Evolutionary conservation across 2,888 invertebrate genomes (phyloP), one percentile per base, ranked within the genome.

Genomic region (Polymixis lichenea): DNA sequence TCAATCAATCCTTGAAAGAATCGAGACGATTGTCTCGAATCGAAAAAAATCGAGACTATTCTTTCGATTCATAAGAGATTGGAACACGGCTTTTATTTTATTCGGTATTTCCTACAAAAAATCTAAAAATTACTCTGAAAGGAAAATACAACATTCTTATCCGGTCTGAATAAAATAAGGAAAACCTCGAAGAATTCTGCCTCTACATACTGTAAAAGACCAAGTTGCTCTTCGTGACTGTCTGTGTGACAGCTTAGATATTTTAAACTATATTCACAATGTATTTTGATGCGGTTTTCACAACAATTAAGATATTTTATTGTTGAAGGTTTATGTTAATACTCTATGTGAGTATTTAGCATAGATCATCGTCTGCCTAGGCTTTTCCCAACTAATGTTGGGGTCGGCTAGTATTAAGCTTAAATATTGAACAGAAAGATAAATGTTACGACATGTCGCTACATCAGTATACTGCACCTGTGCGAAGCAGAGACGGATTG

Each of bases 1-100:
- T 78, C 82, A 82, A 81, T 78, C 81, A 78, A 60, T 38, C 60
- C 46, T 15, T n/a, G 53, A 46, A 64, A 53, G 51, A 60, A 53
- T 55, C 4, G 53, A 66, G 28, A 38, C 38, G 19, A 55, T 53
- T 49, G 46, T 55, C 6, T 53, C 8, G 64, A 60, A n/a, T 32
- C 28, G 13, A 46, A 62, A 53, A 53, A 62, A 64, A 58, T n/a
- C n/a, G 17, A 28, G 64, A 55, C 32, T 2, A 32, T 49, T 65
- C 46, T 60, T 75, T 65, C 43, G 28, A 38, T 53, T 65, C 46
- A 11, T 15, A 46, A 46, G 28, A 53, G 9, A 65, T 81, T 78
- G 43, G n/a, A 49, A 28, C 22, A 43, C 9, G 28, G n/a, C 0
- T 32, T 28, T 43, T 32, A 25, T 15, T 53, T 58, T 19, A 17